These are phyloP conservation scores for Nannoperca obscura DNA, from an alignment of 2,797 vertebrate species.

Conservation along the genomic window DNA sequence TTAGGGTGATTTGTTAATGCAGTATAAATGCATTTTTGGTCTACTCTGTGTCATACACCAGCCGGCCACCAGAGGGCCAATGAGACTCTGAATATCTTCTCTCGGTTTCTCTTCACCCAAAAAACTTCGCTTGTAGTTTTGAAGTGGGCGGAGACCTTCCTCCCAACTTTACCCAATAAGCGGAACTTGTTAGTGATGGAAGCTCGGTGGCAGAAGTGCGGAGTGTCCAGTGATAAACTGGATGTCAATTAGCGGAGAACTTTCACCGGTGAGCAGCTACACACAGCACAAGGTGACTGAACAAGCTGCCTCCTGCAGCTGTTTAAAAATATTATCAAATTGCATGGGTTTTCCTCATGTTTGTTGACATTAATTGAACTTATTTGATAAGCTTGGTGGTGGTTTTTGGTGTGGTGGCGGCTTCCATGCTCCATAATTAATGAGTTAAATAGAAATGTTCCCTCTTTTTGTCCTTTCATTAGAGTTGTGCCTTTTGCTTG, in stretches of 20 bases:
- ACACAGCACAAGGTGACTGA: constrained; percentile 30
- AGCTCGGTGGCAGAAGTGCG: not conserved
- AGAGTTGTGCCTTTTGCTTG: constrained; percentile 5
- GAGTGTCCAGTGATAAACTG: constrained; percentile 18
- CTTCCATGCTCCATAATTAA: constrained; percentile 1
- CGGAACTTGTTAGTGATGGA: constrained; percentile 31
- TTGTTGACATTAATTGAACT: constrained; percentile 11
- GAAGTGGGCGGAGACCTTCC: constrained; percentile 62
- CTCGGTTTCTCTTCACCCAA: constrained; percentile 12
- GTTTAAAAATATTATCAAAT: not conserved
- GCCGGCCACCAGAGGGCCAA: constrained; percentile 42
- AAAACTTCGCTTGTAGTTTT: constrained; percentile 37
- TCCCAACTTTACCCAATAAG: constrained; percentile 42
- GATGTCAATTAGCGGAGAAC: constrained; percentile 54
- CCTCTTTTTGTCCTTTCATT: not conserved
- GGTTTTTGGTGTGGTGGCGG: not conserved
- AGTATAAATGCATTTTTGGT: not conserved
- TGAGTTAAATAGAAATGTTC: not conserved
- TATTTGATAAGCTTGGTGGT: not conserved
- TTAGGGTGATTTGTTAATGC: not conserved
- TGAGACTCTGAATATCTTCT: not conserved
- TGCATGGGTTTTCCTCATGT: not conserved
- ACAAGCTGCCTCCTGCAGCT: not conserved
- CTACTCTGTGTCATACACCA: constrained; percentile 9
- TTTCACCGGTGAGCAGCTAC: constrained; percentile 33